These are phyloP conservation scores for Corythaeola cristata DNA, from an alignment of 2,113 vertebrate genomes.

Conservation along the genomic window DNA sequence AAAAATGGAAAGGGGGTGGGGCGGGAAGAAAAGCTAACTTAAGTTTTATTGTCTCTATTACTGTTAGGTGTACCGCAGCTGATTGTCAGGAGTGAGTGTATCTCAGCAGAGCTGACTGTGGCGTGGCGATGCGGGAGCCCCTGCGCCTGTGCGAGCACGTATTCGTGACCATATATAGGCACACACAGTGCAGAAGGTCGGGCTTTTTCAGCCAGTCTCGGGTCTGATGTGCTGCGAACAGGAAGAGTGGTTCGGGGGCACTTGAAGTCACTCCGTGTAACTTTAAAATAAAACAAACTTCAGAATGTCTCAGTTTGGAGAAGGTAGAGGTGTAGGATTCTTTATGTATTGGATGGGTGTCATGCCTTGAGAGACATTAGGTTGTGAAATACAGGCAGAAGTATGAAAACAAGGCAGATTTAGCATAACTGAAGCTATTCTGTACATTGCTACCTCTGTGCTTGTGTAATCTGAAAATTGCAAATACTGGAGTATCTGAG, in stretches of 20 bases:
- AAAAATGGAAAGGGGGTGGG: rapidly evolving
- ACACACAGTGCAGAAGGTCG: conserved; percentile 16
- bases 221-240: conserved; percentile 66
- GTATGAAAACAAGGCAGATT: neutral
- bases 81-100: neutral
- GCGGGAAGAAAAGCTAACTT: neutral
- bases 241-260: conserved; percentile 63
- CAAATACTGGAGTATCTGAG: neutral
- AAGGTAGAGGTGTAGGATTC: neutral
- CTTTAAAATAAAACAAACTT: neutral
- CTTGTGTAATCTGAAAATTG: neutral
- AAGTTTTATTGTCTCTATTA: neutral
- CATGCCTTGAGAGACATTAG: neutral
- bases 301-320: neutral
- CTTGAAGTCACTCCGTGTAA: neutral
- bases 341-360: neutral
- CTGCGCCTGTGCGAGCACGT: neutral
- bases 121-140: rapidly evolving
- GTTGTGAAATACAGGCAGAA: neutral
- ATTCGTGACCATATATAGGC: conserved; percentile 81
- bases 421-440: neutral
- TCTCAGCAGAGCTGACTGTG: neutral
- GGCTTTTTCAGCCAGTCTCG: neutral
- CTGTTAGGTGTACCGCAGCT: neutral
- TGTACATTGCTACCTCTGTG: neutral